Percentiles rank a stretch among this genome's conserved stretches.
Conservation (phyloP, 2,113 vertebrate species). For the Mesocricetus auratus region DNA sequence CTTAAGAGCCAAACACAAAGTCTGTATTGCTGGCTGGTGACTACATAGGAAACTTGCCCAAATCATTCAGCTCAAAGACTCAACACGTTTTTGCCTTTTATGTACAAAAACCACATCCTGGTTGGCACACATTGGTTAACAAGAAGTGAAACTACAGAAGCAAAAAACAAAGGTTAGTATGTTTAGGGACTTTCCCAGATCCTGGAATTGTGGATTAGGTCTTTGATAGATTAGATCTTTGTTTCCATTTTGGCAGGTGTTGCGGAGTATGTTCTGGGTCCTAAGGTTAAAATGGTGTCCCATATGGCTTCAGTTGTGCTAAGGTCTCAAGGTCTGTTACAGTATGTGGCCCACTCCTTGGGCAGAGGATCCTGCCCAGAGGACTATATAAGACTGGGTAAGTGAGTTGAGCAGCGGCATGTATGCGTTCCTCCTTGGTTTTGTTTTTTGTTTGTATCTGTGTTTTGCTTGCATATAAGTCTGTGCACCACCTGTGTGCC, state of each 20-base stretch:
- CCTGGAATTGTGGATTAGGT: neutral
- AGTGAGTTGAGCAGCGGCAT: neutral
- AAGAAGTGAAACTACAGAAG: neutral
- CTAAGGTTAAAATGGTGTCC: neutral
- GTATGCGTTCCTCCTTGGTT: neutral
- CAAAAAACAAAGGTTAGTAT: neutral
- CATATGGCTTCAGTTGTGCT: neutral
- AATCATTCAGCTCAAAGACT: neutral
- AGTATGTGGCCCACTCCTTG: neutral
- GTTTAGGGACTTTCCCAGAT: neutral
- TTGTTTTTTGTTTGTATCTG: neutral
- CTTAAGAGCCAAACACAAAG: neutral
- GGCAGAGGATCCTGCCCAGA: neutral
- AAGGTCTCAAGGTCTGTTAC: neutral
- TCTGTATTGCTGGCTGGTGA: neutral
- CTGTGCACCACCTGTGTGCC: neutral
- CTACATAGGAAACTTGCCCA: neutral
- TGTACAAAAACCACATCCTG: neutral
- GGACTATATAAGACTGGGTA: neutral
- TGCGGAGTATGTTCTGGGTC: neutral
- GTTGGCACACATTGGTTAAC: neutral
- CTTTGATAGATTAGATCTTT: neutral
- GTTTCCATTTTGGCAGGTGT: neutral
- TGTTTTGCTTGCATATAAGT: neutral
- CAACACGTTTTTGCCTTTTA: neutral